These are phyloP conservation scores for Vidua macroura DNA, from an alignment of 2,113 vertebrate genomes.

Conservation along the genomic window DNA sequence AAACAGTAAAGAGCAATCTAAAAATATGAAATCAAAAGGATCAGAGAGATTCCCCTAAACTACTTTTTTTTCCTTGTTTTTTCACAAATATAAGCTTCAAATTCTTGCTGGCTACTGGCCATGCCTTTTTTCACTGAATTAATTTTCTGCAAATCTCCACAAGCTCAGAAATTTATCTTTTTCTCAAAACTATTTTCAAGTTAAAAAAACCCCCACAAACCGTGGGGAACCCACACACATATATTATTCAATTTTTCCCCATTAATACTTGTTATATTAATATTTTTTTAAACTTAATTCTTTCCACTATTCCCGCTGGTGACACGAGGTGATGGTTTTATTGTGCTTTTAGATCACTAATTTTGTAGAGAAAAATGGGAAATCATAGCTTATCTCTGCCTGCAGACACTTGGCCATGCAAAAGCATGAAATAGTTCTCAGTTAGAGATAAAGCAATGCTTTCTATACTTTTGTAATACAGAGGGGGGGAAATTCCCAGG, in stretches of 20 bases:
- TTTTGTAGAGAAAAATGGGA: constrained; percentile 69
- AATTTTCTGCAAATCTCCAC: not conserved
- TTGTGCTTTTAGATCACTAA: constrained; percentile 68
- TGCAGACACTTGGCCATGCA: constrained; percentile 68
- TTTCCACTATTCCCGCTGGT: not conserved
- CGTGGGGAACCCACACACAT: not conserved
- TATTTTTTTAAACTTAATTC: not conserved
- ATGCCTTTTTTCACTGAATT: not conserved
- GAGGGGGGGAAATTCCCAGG: not conserved
- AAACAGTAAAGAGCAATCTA: not conserved
- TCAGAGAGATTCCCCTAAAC: not conserved
- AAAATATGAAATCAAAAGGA: not conserved
- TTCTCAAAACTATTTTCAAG: constrained; percentile 38
- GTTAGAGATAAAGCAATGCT: constrained; percentile 51
- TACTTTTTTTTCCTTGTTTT: not conserved
- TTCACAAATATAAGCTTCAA: not conserved
- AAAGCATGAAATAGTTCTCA: constrained; percentile 64
- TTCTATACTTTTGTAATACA: constrained; percentile 52
- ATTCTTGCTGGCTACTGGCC: not conserved
- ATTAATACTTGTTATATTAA: constrained; percentile 3
- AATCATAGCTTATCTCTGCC: constrained; percentile 72
- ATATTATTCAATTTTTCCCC: not conserved
- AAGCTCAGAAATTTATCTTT: constrained; percentile 22
- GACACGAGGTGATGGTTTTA: constrained; percentile 60
- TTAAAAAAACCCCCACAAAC: not conserved